Conservation (phyloP, 1,140 invertebrate species). For the Melitaea cinxia region DNA sequence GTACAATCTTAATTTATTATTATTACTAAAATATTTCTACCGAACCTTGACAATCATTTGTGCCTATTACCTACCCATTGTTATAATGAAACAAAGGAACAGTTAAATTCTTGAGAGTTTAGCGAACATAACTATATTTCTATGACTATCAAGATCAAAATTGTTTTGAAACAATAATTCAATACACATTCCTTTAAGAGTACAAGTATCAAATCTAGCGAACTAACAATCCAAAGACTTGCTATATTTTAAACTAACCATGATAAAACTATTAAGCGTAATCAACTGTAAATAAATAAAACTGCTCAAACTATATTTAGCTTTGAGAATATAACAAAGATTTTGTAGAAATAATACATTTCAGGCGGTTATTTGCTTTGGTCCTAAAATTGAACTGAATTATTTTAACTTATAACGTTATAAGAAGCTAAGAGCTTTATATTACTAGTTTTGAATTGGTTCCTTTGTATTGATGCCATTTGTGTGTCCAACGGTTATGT, state of each 20-base stretch:
- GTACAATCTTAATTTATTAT: neutral
- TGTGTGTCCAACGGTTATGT: conserved; percentile 41
- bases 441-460: conserved; percentile 22
- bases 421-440: neutral
- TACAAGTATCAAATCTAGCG: neutral
- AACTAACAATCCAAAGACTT: neutral
- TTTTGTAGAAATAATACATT: conserved; percentile 12
- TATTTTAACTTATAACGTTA: neutral
- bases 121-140: neutral
- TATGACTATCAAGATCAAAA: neutral
- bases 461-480: conserved; percentile 45
- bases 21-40: conserved; percentile 1
- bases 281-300: conserved; percentile 7
- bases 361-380: conserved; percentile 20
- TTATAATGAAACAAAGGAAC: neutral
- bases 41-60: neutral
- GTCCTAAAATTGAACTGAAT: conserved; percentile 15
- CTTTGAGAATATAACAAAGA: conserved; percentile 1
- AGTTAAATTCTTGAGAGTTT: neutral
- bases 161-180: neutral
- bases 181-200: neutral
- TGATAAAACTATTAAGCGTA: conserved; percentile 6
- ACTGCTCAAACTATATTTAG: neutral
- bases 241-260: conserved; percentile 5
- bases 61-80: neutral